Evolutionary conservation across 2,113 vertebrate species (phyloP).

Genomic region (Anarhynchus alexandrinus): DNA sequence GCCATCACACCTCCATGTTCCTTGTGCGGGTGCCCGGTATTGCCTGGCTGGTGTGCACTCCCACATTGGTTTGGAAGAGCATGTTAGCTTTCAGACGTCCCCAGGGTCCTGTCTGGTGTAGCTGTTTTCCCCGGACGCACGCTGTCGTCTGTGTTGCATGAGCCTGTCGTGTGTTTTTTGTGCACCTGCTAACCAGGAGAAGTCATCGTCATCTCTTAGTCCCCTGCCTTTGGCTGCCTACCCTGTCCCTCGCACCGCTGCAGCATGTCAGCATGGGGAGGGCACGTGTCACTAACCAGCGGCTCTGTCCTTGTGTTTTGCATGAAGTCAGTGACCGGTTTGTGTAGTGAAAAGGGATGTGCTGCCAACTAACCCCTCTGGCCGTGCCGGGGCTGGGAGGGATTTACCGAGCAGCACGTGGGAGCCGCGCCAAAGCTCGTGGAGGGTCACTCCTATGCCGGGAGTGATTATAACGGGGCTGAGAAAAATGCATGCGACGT

Average conservation of each 20-base stretch:
- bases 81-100: background rate
- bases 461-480: background rate
- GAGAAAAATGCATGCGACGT: background rate
- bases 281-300: background rate
- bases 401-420: background rate
- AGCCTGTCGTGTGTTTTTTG: conserved; percentile 8
- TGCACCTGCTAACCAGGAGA: background rate
- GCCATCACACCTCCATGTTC: background rate
- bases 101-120: background rate
- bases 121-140: background rate
- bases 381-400: background rate
- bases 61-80: conserved; percentile 35
- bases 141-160: conserved; percentile 64
- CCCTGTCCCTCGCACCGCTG: background rate
- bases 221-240: background rate
- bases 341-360: background rate
- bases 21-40: background rate
- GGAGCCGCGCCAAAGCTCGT: background rate
- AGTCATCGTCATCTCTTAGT: background rate
- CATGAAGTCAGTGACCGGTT: conserved; percentile 42
- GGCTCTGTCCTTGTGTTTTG: conserved; percentile 19
- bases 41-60: background rate
- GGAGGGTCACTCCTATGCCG: background rate
- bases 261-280: background rate
- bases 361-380: background rate